Evolutionary conservation across 1,140 invertebrate genomes (phyloP).

Genomic region (Probaryconus sp.): DNA sequence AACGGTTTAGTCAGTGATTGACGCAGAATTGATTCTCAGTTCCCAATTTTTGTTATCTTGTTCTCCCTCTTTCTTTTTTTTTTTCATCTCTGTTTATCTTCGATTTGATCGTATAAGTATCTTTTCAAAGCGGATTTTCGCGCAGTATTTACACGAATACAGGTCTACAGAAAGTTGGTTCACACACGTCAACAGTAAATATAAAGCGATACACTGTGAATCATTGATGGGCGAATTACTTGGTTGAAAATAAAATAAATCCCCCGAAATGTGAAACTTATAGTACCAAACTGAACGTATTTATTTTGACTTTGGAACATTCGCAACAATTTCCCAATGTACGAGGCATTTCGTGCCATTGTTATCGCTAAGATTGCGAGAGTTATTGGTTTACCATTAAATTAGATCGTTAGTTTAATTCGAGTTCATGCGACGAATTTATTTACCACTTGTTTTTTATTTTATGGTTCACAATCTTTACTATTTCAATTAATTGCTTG

Average conservation of each 20-base stretch:
- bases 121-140: constrained; percentile 26
- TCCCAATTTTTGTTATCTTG: constrained; percentile 48
- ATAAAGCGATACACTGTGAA: constrained; percentile 41
- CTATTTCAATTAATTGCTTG: too few relatives aligned
- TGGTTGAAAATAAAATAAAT: constrained; percentile 48
- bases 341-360: too few relatives aligned
- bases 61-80: constrained; percentile 44
- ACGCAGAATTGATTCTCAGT: constrained; percentile 32
- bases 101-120: constrained; percentile 34
- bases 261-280: constrained; percentile 34
- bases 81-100: constrained; percentile 38
- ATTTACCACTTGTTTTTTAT: too few relatives aligned
- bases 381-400: too few relatives aligned
- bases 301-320: constrained; percentile 28
- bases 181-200: constrained; percentile 52
- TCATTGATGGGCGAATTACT: constrained; percentile 50
- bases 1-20: constrained; percentile 31
- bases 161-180: constrained; percentile 18
- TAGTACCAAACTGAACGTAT: constrained; percentile 14
- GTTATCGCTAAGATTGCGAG: too few relatives aligned
- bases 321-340: neutral
- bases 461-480: too few relatives aligned
- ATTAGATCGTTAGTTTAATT: too few relatives aligned
- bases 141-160: constrained; percentile 40
- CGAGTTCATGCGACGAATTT: too few relatives aligned